phyloP scores from a whole-genome alignment of 2,888 invertebrate genomes.

The Parnassius smintheus region DNA sequence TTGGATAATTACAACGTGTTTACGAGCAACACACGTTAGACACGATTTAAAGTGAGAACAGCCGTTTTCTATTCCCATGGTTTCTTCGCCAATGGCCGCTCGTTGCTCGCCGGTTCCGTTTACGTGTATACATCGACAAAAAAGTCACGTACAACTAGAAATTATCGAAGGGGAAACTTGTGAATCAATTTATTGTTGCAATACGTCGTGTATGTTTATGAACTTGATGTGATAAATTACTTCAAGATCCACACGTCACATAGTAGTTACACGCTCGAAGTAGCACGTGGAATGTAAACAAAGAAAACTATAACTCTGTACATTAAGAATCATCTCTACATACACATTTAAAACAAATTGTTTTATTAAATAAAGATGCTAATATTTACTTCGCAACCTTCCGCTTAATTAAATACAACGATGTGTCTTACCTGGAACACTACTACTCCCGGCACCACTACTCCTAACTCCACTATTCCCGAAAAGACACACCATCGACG shows the following conservation, averaged over 20 bases:
- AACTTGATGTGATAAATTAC: constrained; percentile 6
- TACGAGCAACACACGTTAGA: constrained; percentile 11
- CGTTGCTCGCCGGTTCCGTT: constrained; percentile 42
- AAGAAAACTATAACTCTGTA: not conserved
- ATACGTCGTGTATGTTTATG: constrained; percentile 9
- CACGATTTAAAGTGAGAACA: constrained; percentile 7
- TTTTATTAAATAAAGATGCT: no score
- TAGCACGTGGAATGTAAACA: not conserved
- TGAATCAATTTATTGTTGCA: constrained; percentile 28
- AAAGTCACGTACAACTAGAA: constrained; percentile 41
- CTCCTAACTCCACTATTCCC: no score
- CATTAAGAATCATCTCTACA: not conserved
- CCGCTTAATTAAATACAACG: no score
- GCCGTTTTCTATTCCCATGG: constrained; percentile 63
- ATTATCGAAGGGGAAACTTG: constrained; percentile 44
- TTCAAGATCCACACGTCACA: constrained; percentile 3
- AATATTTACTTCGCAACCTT: no score
- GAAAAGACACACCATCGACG: no score
- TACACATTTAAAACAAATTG: no score
- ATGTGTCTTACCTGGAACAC: no score
- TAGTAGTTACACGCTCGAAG: not conserved
- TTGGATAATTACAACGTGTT: constrained; percentile 14
- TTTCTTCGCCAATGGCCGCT: constrained; percentile 47
- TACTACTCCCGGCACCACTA: no score
- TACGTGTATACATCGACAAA: constrained; percentile 39